Evolutionary conservation across 2,113 vertebrate species (phyloP), one percentile per base, ranked within the genome.

Genomic region (Cyanoramphus novaezelandiae): DNA sequence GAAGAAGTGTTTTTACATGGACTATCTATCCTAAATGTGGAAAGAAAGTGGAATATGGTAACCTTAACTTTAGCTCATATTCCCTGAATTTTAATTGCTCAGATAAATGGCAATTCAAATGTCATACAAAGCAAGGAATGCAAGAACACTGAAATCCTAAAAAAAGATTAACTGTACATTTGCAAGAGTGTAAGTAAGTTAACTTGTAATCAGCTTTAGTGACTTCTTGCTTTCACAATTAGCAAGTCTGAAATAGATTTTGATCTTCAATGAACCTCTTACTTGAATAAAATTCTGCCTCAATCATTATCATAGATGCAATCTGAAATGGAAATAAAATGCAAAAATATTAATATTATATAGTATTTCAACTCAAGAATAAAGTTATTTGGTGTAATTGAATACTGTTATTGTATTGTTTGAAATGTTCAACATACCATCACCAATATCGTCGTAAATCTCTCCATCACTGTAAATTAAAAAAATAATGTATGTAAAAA

Each of bases 381-480:
- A 28, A 79, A 75, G 10, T 55, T 72, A 77, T 71, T 85, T 41
- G 31, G 8, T 83, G 20, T 63, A 86, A 77, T 41, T 69, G 15
- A 89, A 62, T 29, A 33, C 33, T 81, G 13, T 57, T 49, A 23
- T 15, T 80, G 15, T 49, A 64, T 33, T 84, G 10, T 85, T 71
- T 79, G 41, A 93, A 86, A 75, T 72, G 3, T 77, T 68, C 64
- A 70, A 98, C 98, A 28, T 98, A 99, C 99, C 99, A 5, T 99
- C 99, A 96, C 98, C 98, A 85, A 99, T 98, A 39, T 99, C 99
- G 71, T 99, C 99, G 12, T 99, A 99, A 96, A 99, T 99, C 39
- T 99, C 99, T 69, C 97, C 98, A 92, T 99, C 99, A 8, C 99
- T 99, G 98, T 65, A 97, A 97, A 71, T 82, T 24, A 31, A 91